Base-by-base conservation (phyloP, 2,113 vertebrate genomes). In the Oncorhynchus tshawytscha region DNA sequence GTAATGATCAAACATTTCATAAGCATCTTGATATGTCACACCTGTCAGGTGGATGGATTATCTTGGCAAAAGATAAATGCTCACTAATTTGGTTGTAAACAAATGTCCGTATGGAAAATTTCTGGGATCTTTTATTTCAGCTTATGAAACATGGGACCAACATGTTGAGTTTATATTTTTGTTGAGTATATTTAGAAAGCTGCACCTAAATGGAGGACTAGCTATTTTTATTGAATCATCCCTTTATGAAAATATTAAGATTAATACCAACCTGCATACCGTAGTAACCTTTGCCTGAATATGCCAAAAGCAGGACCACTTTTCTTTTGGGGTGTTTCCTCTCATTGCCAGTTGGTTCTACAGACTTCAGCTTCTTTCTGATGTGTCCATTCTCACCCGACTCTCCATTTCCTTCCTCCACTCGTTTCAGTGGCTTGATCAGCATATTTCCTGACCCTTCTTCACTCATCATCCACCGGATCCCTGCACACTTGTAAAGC, bases 251-350 rank as follows among this genome's bases (percentile, higher is more conserved):
- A 54, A 54, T 1, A 54, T 54, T 24, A 66, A 8, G n/a, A 51
- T 9, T 59, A 31, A 2, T 0, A n/a, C 60, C 88, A 4, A 96
- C 98, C 89, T 99, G 98, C 98, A 99, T 99, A 29, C 98, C 98
- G 0, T 99, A 96, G 84, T 99, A 99, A 51, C 98, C 98, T 78
- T 99, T 99, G 11, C 98, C 98, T 0, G 96, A 99, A 80, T 99
- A 99, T 0, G 95, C 95, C 93, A 99, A 49, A 24, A 99, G 89
- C 59, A 99, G 82, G 48, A 93, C 96, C 0, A 99, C 94, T 90
- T 99, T 99, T 83, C 95, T 95, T 79, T 99, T 99, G 3, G 96
- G 96, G 22, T 74, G 88, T 77, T 93, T 97, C 76, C 88, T 93
- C 25, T 73, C 94, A 3, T 95, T 94, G 3, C 93, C 91, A 0